Percentiles rank a stretch among this genome's conserved stretches.
Evolutionary conservation across 2,888 invertebrate species (phyloP).

Genomic region (Axea sp.): DNA sequence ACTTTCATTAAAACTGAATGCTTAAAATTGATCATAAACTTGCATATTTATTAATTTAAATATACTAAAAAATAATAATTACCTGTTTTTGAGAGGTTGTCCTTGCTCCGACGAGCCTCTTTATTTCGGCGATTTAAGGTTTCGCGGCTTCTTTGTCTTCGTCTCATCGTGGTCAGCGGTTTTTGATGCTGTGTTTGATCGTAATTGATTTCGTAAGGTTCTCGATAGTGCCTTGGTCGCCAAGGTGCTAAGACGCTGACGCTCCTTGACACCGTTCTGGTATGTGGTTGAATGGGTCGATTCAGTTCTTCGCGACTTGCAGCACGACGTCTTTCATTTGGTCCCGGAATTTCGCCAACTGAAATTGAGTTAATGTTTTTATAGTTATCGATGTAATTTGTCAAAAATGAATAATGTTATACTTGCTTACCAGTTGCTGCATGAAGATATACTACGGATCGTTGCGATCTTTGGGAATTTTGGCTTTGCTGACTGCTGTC

Average conservation of each 20-base stretch:
- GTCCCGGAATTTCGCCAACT: constrained; percentile 92
- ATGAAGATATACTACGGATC: constrained; percentile 91
- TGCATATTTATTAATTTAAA: too few species aligned
- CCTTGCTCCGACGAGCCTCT: constrained; percentile 74
- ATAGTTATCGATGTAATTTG: too few species aligned
- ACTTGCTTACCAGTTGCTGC: constrained; percentile 90
- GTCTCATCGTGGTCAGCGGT: constrained; percentile 76
- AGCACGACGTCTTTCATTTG: constrained; percentile 83
- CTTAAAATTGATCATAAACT: too few species aligned
- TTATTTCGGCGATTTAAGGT: constrained; percentile 76
- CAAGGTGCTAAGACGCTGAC: constrained; percentile 92
- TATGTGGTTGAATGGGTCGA: constrained; percentile 82
- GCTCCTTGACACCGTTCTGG: constrained; percentile 86
- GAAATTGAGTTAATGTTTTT: constrained; percentile 31
- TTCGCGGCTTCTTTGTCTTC: constrained; percentile 76
- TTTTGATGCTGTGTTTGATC: constrained; percentile 82
- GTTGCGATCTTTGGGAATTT: constrained; percentile 83
- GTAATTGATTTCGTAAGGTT: constrained; percentile 89
- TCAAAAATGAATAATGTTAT: too few species aligned
- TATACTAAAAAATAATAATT: constrained; percentile 14
- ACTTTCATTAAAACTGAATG: too few species aligned
- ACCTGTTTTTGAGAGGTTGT: constrained; percentile 76
- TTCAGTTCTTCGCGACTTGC: constrained; percentile 88
- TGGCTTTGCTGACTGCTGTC: constrained; percentile 84
- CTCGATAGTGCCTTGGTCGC: constrained; percentile 87